Percentiles rank a stretch among this genome's conserved stretches.
Evolutionary conservation across 2,113 vertebrate genomes (phyloP).

Genomic region (Excalfactoria chinensis): DNA sequence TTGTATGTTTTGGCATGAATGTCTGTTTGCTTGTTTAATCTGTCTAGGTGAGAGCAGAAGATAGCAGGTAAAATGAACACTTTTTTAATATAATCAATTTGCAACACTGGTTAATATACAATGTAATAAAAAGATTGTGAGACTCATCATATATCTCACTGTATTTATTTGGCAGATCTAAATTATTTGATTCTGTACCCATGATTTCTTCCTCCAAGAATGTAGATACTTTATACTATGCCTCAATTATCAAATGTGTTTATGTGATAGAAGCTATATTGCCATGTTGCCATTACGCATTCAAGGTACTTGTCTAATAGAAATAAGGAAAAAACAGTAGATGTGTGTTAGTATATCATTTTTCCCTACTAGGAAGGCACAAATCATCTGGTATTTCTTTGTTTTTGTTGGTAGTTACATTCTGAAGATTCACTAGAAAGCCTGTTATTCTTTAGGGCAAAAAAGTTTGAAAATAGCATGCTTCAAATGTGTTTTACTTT

Average conservation of each 20-base stretch:
- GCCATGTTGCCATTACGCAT: background rate
- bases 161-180: background rate
- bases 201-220: background rate
- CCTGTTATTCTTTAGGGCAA: background rate
- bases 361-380: background rate
- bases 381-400: background rate
- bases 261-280: background rate
- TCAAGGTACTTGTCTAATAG: background rate
- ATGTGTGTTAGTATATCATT: background rate
- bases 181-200: background rate
- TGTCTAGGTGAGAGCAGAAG: background rate
- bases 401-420: background rate
- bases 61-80: background rate
- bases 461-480: conserved; percentile 22
- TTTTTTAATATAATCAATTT: background rate
- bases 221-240: background rate
- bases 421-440: background rate
- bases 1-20: background rate
- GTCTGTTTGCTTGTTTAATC: background rate
- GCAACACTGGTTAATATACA: background rate
- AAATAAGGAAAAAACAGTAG: background rate
- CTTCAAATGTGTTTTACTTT: conserved; percentile 42
- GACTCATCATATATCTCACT: background rate
- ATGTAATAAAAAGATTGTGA: background rate
- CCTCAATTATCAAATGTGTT: background rate